Evolutionary conservation across 2,113 vertebrate genomes (phyloP).

Genomic region (Odocoileus hemionus): DNA sequence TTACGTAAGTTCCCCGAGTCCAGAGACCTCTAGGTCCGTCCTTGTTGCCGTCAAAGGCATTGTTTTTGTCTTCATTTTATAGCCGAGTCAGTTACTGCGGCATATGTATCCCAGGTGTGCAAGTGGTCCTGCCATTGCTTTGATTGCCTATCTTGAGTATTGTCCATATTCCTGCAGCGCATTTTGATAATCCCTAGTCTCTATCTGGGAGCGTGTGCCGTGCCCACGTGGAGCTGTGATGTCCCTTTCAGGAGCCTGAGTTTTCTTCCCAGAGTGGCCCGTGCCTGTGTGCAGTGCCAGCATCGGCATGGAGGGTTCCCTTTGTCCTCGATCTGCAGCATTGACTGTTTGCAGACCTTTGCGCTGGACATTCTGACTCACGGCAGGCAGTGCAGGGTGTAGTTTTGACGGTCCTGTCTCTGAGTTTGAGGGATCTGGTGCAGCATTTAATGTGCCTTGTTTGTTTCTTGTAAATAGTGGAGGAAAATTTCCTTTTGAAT

Average conservation of each 20-base stretch:
- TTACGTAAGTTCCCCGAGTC: background rate
- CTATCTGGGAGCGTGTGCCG: fast-evolving
- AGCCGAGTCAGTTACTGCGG: background rate
- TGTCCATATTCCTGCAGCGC: background rate
- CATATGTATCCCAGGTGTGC: background rate
- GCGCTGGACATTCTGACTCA: background rate
- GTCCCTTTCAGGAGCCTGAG: background rate
- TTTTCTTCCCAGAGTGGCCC: background rate
- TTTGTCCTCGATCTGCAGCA: background rate
- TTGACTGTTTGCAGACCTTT: background rate
- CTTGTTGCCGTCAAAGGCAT: background rate
- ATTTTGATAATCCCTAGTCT: background rate
- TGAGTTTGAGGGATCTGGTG: background rate
- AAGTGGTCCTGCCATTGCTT: background rate
- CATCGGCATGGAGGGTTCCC: background rate
- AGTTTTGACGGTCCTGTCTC: fast-evolving
- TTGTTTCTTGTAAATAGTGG: background rate
- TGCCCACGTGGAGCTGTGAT: background rate
- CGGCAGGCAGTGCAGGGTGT: fast-evolving
- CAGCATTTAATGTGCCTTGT: background rate
- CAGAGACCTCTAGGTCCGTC: background rate
- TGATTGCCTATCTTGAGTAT: fast-evolving
- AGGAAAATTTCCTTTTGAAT: background rate
- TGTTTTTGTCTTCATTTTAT: fast-evolving
- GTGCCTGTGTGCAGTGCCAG: background rate